phyloP scores from a whole-genome alignment of 2,113 vertebrate genomes.

The Hemibagrus wyckioides region DNA sequence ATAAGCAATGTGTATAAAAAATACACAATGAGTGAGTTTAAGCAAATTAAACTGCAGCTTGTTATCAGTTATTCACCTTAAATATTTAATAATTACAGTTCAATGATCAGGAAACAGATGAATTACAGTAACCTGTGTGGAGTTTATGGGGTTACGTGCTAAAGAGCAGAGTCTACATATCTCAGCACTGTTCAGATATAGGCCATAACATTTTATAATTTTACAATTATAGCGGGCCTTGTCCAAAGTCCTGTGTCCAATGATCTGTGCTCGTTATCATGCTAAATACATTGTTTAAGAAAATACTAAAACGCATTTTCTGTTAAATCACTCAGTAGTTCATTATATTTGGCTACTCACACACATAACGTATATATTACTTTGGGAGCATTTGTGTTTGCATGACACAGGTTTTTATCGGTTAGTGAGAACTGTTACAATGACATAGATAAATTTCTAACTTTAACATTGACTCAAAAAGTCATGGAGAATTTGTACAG shows the following conservation, averaged over 20 bases:
- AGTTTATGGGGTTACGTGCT: not conserved
- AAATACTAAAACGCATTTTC: not conserved
- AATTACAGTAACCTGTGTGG: not conserved
- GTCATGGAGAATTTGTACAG: not conserved
- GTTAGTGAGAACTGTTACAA: not conserved
- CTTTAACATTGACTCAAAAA: not conserved
- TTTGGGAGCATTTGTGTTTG: not conserved
- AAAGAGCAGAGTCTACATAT: not conserved
- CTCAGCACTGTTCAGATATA: not conserved
- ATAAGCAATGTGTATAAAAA: not conserved
- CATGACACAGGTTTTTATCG: slow-evolving; percentile 6
- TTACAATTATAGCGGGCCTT: not conserved
- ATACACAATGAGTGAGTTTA: not conserved
- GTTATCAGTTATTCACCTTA: not conserved
- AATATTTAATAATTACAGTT: not conserved
- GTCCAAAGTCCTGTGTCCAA: not conserved
- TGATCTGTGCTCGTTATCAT: not conserved
- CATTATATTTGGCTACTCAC: not conserved
- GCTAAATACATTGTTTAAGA: not conserved
- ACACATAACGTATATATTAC: not conserved
- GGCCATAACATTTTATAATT: not conserved
- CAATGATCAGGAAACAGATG: not conserved
- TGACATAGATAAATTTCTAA: not conserved
- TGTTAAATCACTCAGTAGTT: not conserved
- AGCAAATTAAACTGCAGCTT: not conserved